phyloP scores from a whole-genome alignment of 2,888 invertebrate species.

The Volucella inflata region DNA sequence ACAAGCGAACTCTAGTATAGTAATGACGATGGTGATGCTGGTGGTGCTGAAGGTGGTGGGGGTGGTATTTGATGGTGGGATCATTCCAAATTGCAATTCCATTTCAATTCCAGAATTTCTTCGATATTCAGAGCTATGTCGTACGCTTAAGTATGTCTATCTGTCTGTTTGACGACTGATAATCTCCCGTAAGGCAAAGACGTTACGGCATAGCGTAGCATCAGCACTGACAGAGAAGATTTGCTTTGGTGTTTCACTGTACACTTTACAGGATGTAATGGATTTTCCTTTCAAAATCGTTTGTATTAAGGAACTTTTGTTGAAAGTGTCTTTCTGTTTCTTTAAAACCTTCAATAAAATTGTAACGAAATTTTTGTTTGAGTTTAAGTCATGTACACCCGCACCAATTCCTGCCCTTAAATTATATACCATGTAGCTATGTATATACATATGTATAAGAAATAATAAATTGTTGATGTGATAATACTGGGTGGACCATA shows the following conservation, averaged over 20 bases:
- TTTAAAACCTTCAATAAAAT: too few species aligned
- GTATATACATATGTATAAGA: too few species aligned
- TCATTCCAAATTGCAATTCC: conserved; percentile 69
- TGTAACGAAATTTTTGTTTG: too few species aligned
- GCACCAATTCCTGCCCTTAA: too few species aligned
- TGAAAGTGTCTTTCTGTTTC: background rate
- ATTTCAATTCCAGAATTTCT: conserved; percentile 72
- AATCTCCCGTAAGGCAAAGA: conserved; percentile 57
- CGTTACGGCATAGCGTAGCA: conserved; percentile 25
- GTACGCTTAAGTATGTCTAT: conserved; percentile 61
- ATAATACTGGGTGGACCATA: too few species aligned
- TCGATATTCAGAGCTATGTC: conserved; percentile 60
- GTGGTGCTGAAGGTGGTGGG: conserved; percentile 2
- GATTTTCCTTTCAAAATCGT: conserved; percentile 29
- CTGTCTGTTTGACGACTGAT: conserved; percentile 64
- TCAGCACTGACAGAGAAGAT: conserved; percentile 54
- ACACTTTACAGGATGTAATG: conserved; percentile 49
- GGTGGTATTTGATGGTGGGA: conserved; percentile 2
- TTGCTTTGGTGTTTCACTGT: conserved; percentile 49
- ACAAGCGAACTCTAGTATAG: background rate
- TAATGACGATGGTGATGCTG: background rate
- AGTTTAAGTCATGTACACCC: too few species aligned
- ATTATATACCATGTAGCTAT: too few species aligned
- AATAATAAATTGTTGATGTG: too few species aligned
- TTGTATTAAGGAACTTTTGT: conserved; percentile 1